These are phyloP conservation scores for Sphaerophoria rueppellii DNA, from an alignment of 2,888 invertebrate genomes.

Conservation along the genomic window DNA sequence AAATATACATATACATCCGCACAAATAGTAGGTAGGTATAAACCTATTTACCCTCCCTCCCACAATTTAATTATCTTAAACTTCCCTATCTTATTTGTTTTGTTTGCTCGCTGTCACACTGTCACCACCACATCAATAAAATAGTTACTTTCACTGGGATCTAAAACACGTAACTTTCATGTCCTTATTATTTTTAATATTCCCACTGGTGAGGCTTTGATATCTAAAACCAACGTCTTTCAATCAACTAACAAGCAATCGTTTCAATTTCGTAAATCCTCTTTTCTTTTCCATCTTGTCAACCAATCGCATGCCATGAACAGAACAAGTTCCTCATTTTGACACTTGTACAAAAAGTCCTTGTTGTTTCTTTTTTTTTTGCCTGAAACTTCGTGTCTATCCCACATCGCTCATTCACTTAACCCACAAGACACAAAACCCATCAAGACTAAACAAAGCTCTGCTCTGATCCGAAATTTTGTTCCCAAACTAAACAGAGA, in stretches of 20 bases:
- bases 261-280: constrained; percentile 11
- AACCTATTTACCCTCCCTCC: no score
- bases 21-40: no score
- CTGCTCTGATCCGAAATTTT: constrained; percentile 25
- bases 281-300: neutral
- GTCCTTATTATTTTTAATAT: constrained; percentile 30
- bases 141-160: no score
- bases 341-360: constrained; percentile 27
- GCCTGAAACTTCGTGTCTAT: constrained; percentile 14
- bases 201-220: constrained; percentile 19
- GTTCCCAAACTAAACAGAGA: neutral
- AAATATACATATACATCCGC: no score
- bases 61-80: no score
- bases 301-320: constrained; percentile 27
- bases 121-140: no score
- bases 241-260: constrained; percentile 40
- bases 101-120: no score
- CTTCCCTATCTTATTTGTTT: no score
- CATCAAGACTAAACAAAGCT: constrained; percentile 35
- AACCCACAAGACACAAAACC: constrained; percentile 33
- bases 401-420: constrained; percentile 26
- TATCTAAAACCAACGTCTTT: constrained; percentile 25
- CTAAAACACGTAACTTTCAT: constrained; percentile 7
- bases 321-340: constrained; percentile 39
- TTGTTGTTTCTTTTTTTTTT: neutral